Evolutionary conservation across 2,797 vertebrate genomes (phyloP), one percentile per base, ranked within the genome.

Genomic region (Erpetoichthys calabaricus): DNA sequence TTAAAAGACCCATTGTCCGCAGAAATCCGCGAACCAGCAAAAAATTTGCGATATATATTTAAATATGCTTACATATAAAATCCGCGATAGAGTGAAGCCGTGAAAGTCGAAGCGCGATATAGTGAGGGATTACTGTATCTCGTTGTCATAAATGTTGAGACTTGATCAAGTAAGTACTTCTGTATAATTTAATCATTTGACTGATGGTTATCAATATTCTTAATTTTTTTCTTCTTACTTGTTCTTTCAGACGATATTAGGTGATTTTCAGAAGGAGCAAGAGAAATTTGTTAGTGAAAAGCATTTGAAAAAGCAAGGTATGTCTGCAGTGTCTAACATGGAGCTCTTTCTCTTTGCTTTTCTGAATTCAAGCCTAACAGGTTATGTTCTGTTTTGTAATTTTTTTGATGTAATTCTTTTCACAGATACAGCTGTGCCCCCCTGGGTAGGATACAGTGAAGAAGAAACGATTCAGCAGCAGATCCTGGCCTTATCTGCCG

Each of bases 231-330:
- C 42, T 65, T 55, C 57, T 8, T n/a, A n/a, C n/a, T n/a, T 71
- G 59, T 74, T 67, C 44, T 72, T 82, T 58, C 64, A 99, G 95
- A 98, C 92, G 1, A 95, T 99, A 70, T 79, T 98, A 43, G 95
- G 95, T 66, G 95, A 97, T 68, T 99, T 99, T 73, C 90, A 98
- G 51, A 99, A 99, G 67, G 95, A 99, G 60, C 96, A 99, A 67
- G 83, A 98, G 63, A 99, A 90, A 73, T 98, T 99, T 82, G 88
- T 98, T 49, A 88, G 89, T 55, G 91, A 97, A 64, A 94, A 98
- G 41, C 84, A 94, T 66, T 82, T 85, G 5, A 96, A 87, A 68
- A 96, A 86, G 76, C 86, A 92, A 77, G 96, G 96, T 97, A 72
- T 64, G 3, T 42, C 25, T 25, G 2, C 25, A 25, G 45, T 42